These are phyloP conservation scores for Helicoverpa assulta DNA, from an alignment of 2,888 invertebrate species.

Conservation along the genomic window DNA sequence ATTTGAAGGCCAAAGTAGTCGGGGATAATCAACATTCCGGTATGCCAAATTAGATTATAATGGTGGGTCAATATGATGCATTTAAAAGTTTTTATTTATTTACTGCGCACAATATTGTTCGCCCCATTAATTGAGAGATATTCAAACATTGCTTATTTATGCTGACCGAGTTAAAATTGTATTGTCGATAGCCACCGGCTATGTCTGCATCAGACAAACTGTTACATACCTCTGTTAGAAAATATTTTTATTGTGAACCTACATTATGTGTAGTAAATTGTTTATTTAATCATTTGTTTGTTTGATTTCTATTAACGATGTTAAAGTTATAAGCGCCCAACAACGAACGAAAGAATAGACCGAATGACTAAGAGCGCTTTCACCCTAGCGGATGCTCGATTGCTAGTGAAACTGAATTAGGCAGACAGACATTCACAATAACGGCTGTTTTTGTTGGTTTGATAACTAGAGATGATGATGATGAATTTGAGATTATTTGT, in stretches of 20 bases:
- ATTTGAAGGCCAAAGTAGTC: constrained; percentile 76
- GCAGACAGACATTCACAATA: too few species aligned
- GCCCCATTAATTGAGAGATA: constrained; percentile 51
- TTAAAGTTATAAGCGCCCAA: too few species aligned
- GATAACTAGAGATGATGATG: too few species aligned
- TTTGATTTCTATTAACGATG: constrained; percentile 70
- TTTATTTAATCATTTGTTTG: constrained; percentile 87
- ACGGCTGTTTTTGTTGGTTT: too few species aligned
- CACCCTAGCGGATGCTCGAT: too few species aligned
- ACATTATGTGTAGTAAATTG: constrained; percentile 90
- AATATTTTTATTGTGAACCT: constrained; percentile 90
- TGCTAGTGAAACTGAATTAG: too few species aligned
- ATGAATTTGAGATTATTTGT: too few species aligned
- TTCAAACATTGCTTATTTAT: constrained; percentile 49
- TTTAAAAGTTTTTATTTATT: constrained; percentile 72
- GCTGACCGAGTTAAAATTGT: constrained; percentile 63
- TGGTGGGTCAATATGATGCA: constrained; percentile 73
- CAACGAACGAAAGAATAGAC: too few species aligned
- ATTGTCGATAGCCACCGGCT: constrained; percentile 71
- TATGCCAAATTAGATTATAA: constrained; percentile 84
- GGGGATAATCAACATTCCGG: constrained; percentile 84
- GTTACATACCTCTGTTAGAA: constrained; percentile 87
- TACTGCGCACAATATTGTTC: constrained; percentile 50
- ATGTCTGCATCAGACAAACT: constrained; percentile 87
- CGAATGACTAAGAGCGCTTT: too few species aligned